Base-by-base conservation (phyloP, 2,888 invertebrate species). In the Nyleta sp. region DNA sequence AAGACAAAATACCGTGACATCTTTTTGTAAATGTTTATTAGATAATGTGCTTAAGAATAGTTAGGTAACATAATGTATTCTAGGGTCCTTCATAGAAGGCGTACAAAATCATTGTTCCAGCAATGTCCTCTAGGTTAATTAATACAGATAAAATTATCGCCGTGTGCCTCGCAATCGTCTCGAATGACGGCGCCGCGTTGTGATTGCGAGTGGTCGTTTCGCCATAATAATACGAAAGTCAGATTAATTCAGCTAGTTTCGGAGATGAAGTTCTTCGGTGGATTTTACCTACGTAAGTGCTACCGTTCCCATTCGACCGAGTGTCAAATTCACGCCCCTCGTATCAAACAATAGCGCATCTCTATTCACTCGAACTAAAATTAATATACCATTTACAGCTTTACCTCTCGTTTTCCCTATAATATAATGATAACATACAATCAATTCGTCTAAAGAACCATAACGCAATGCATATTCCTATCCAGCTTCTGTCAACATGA, bases 91-190 rank as follows among this genome's bases (percentile, higher is more conserved):
- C 88, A 87, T 87, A 87, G 88, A 88, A 88, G 87, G 87, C 83
- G 87, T 88, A 88, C 87, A 87, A 88, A 70, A 87, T 87, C 88
- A 88, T 88, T 88, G 88, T 88, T 88, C 88, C 88, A 88, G 88
- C 88, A 88, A 88, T 88, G 88, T 87, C 86, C 81, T 87, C 87
- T 87, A 86, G 83, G 84, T 70, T 80, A 80, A 74, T 80, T 86
- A 87, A 87, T 87, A 86, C 85, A 87, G 87, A 86, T 87, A 88
- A 87, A 87, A 87, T 87, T 83, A 82, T 83, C 85, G 85, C 85
- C 86, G 82, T 84, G 82, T 68, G 48, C 13, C 68, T 75, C 68
- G 68, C 72, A 72, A 76, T 76, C 75, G 55, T 50, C 13, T 68
- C 52, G 35, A 75, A 71, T 75, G 60, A 71, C 70, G 48, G 59